A percentile compares a stretch with the other conserved stretches of the same genome.
Evolutionary conservation across 2,113 vertebrate species (phyloP).

Genomic region (Campylorhamphus procurvoides): DNA sequence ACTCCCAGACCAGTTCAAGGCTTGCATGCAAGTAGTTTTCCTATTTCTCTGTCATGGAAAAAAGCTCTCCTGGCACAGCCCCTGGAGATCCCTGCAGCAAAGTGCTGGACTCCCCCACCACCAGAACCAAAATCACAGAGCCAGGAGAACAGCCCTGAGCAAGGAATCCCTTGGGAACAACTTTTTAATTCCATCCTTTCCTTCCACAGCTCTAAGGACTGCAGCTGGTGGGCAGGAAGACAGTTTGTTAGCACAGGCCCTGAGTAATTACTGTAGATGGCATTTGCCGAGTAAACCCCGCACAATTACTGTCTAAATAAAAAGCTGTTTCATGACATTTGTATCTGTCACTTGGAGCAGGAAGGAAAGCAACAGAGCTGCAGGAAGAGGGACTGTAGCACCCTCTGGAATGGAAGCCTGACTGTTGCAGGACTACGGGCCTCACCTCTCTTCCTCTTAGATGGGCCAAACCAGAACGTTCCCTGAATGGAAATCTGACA

Average conservation of each 20-base stretch:
- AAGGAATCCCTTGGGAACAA: background rate
- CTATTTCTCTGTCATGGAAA: background rate
- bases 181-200: background rate
- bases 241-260: slow-evolving; percentile 15
- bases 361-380: slow-evolving; percentile 15
- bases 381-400: background rate
- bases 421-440: background rate
- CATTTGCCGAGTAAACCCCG: slow-evolving; percentile 67
- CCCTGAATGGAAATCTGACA: background rate
- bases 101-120: background rate
- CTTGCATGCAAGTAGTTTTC: background rate
- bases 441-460: background rate
- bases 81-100: background rate
- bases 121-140: background rate
- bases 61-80: background rate
- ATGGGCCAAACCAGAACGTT: background rate
- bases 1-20: background rate
- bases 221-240: slow-evolving; percentile 41
- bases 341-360: slow-evolving; percentile 9
- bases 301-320: slow-evolving; percentile 61
- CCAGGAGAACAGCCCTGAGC: background rate
- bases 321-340: slow-evolving; percentile 54
- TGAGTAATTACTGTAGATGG: slow-evolving; percentile 44
- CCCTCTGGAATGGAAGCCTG: background rate
- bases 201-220: background rate